Evolutionary conservation across 2,797 vertebrate species (phyloP), one percentile per base, ranked within the genome.

Genomic region (Sebastes hubbsi): DNA sequence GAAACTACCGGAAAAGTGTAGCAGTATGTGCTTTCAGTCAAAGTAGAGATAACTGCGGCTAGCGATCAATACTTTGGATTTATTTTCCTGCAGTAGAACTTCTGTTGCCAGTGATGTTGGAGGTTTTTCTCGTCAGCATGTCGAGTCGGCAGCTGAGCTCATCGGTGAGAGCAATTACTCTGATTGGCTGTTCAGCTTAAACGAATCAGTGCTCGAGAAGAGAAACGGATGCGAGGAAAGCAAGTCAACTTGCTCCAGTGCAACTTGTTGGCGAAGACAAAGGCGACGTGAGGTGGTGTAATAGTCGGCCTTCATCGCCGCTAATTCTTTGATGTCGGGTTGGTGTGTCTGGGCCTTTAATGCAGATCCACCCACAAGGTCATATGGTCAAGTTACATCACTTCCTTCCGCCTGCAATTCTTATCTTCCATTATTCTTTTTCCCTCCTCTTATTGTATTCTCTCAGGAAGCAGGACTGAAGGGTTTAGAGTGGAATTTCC

Each of bases 341-440:
- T 49, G 46, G 46, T 49, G 46, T 20, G 46, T 49, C 46, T 49
- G 46, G 46, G 18, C 46, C 46, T 49, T 54, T 24, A 36, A 61
- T 20, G 32, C 52, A 77, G 36, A 87, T 80, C 62, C 74, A 70
- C 58, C 34, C 56, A 60, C 52, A 65, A 70, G 68, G 65, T 87
- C 80, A 80, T 42, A 67, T 2, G 34, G 62, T 49, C 61, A 74
- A 20, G 54, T 29, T 78, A 52, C 77, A 81, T 75, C 67, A 68
- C 68, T 84, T 85, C 77, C 77, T 77, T 74, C 67, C 14, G 83
- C 64, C 69, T 69, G 66, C 59, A 52, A 30, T 81, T 66, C 46
- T 67, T 61, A 46, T 72, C 49, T 68, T 49, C 9, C n/a, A 27
- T 74, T 49, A 78, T 72, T 73, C 61, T 27, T 63, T 88, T 72